phyloP scores from a whole-genome alignment of 1,140 invertebrate genomes.

The Diorhabda carinulata region DNA sequence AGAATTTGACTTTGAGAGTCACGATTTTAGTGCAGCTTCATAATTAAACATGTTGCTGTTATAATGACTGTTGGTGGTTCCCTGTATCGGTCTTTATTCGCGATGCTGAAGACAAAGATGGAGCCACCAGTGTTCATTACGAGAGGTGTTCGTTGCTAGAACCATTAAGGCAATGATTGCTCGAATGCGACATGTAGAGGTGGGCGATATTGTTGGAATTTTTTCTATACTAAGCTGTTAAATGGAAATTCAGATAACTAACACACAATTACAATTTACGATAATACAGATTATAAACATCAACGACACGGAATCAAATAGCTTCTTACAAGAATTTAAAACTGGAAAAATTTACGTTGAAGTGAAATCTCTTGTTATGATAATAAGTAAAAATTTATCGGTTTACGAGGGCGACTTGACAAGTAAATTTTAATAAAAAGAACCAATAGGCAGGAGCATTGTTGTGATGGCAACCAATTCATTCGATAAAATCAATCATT shows the following conservation, averaged over 20 bases:
- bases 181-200: constrained; percentile 11
- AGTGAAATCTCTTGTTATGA: too few species aligned
- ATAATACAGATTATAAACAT: too few species aligned
- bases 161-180: constrained; percentile 23
- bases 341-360: too few species aligned
- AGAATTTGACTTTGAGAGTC: constrained; percentile 41
- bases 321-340: too few species aligned
- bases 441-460: too few species aligned
- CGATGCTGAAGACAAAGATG: constrained; percentile 13
- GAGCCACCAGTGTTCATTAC: constrained; percentile 16
- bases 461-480: too few species aligned
- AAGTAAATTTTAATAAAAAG: too few species aligned
- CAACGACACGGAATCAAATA: too few species aligned
- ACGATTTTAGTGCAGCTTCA: constrained; percentile 41
- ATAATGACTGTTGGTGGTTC: constrained; percentile 30
- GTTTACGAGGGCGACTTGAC: too few species aligned
- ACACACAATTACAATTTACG: too few species aligned
- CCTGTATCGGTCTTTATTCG: constrained; percentile 9
- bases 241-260: not conserved
- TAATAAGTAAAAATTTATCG: too few species aligned
- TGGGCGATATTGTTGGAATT: not conserved
- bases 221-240: not conserved
- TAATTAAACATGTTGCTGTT: constrained; percentile 42
- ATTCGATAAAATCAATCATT: too few species aligned
- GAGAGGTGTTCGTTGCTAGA: constrained; percentile 18